Evolutionary conservation across 2,888 invertebrate species (phyloP), one percentile per base, ranked within the genome.

Genomic region (Andrena camellia): DNA sequence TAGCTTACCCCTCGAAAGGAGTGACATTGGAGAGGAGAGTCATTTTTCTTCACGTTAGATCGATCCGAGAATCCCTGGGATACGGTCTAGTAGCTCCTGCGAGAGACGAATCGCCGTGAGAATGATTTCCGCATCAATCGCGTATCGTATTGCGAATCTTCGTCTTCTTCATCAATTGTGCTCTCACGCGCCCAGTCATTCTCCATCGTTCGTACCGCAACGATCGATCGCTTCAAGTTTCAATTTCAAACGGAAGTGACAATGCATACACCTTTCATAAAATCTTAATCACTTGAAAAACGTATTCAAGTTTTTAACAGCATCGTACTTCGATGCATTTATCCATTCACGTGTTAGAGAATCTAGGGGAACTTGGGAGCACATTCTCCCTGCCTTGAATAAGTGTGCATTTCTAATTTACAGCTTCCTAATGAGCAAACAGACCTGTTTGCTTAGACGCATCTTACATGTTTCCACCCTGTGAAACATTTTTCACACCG

Each of bases 101-200:
- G 59, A 20, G 74, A 77, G 76, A 81, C 59, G 78, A 83, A 86
- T 85, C 87, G 76, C 78, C 84, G 84, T 76, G 85, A 81, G 85
- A 78, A 35, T 70, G 81, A 81, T 78, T 84, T 81, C 57, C 50
- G 54, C 63, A 62, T 72, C 69, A 81, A 78, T 84, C 76, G 77
- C 52, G 70, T 78, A 75, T 81, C 81, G 68, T 66, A 48, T 85
- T 78, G 66, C 85, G 54, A 42, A 35, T 64, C 66, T n/a, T 31
- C 50, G 10, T 54, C 35, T 2, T 52, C 26, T 10, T 20, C 42
- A n/a, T 31, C 57, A 62, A 33, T 33, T 20, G 10, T 20, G n/a
- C 13, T 17, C 60, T 17, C 42, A 42, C 57, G 26, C 20, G 10
- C 23, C 23, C 5, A 64, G 35, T 62, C 73, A 17, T 2, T 20